phyloP scores from a whole-genome alignment of 2,888 invertebrate species.

The Parnassius apollo region DNA sequence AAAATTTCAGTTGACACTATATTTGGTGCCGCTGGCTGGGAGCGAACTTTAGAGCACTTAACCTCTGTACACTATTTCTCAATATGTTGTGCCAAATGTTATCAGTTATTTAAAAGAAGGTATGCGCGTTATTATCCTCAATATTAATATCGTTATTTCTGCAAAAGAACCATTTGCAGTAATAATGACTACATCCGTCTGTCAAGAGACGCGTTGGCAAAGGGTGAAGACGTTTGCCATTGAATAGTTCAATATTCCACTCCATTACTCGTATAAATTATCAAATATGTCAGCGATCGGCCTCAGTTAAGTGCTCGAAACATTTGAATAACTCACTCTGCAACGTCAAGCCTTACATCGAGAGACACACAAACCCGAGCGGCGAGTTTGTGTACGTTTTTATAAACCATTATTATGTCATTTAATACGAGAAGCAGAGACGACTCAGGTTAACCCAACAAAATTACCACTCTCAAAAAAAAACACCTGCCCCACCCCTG shows the following conservation, averaged over 20 bases:
- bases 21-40: too few relatives aligned
- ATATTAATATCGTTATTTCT: too few relatives aligned
- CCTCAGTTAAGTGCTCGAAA: constrained; percentile 53
- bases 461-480: too few relatives aligned
- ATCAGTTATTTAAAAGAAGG: too few relatives aligned
- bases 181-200: constrained; percentile 1
- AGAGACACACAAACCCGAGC: constrained; percentile 32
- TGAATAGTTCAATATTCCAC: constrained; percentile 32
- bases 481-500: too few relatives aligned
- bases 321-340: constrained; percentile 58
- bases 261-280: constrained; percentile 60
- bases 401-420: constrained; percentile 56
- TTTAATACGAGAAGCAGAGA: constrained; percentile 27
- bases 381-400: constrained; percentile 58
- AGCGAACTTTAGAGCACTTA: too few relatives aligned
- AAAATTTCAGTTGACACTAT: too few relatives aligned
- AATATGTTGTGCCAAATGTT: too few relatives aligned
- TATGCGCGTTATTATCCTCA: too few relatives aligned
- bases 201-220: constrained; percentile 1
- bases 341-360: constrained; percentile 36
- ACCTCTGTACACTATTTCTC: too few relatives aligned
- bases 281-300: constrained; percentile 56
- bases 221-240: constrained; percentile 22
- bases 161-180: not conserved
- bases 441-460: too few relatives aligned